Evolutionary conservation across 2,888 invertebrate species (phyloP), one percentile per base, ranked within the genome.

Genomic region (Arctia plantaginis): DNA sequence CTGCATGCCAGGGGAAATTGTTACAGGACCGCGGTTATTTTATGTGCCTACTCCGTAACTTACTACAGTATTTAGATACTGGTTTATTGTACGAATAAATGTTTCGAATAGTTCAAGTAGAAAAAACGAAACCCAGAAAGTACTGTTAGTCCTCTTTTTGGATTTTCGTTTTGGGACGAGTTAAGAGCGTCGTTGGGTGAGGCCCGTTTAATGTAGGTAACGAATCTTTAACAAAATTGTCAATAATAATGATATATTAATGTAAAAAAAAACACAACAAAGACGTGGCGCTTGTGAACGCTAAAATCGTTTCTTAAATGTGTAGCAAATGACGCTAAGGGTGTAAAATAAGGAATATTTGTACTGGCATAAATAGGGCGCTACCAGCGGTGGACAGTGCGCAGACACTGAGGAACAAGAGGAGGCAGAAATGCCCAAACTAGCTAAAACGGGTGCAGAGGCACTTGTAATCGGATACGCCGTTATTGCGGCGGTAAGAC

Each of bases 1-100:
- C 66, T 75, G 82, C 73, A 85, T 82, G 75, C 83, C 81, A 66
- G 41, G 39, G 15, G 51, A 75, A 76, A 79, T 84, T 82, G 84
- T 78, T 80, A 82, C 87, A 79, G 81, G 77, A 82, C 78, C 71
- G 78, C 67, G 69, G 77, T 75, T 81, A 82, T 83, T 82, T 85
- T 82, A 77, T 79, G 77, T 76, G 77, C 78, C 77, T 75, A 62
- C 73, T 64, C n/a, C 35, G 62, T 75, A 66, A 71, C 71, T 71
- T 66, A 69, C 55, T 30, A 39, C 55, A 39, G 69, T 69, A 66
- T 64, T 73, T 69, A 69, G 64, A 68, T 62, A 59, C 72, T 70
- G 35, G 55, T 72, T 33, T 67, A 67, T 67, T 67, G 71, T 72
- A 55, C 47, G 51, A 51, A 39, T 72, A 66, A 64, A 70, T 70